These are phyloP conservation scores for Oreochromis mossambicus DNA, from an alignment of 2,797 vertebrate species.

Conservation along the genomic window DNA sequence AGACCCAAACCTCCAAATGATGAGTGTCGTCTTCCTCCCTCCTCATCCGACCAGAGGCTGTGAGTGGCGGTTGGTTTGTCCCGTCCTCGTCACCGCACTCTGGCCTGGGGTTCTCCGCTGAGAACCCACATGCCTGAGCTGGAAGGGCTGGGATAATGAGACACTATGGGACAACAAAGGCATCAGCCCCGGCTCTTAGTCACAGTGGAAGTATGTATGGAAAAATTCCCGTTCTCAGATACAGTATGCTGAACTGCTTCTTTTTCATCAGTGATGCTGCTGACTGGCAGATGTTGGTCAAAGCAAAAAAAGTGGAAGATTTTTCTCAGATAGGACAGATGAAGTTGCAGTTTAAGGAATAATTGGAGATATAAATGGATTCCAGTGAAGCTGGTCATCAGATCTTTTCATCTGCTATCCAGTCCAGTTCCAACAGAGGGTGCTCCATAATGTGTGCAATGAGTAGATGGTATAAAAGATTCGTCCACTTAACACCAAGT, in stretches of 20 bases:
- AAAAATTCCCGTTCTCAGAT: constrained; percentile 58
- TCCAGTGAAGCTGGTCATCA: background rate
- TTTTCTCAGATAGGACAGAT: constrained; percentile 1
- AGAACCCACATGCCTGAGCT: constrained; percentile 58
- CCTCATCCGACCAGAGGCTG: constrained; percentile 54
- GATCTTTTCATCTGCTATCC: background rate
- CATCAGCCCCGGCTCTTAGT: constrained; percentile 34
- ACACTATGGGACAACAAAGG: constrained; percentile 52
- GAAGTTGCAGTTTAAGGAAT: constrained; percentile 13
- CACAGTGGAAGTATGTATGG: constrained; percentile 37
- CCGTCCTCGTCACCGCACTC: constrained; percentile 54
- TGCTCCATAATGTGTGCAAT: background rate
- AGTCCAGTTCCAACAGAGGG: background rate
- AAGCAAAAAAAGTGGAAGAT: background rate
- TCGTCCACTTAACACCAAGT: background rate
- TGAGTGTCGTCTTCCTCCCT: constrained; percentile 59
- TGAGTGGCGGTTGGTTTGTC: constrained; percentile 56
- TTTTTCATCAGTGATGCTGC: constrained; percentile 24
- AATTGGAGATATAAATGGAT: constrained; percentile 27
- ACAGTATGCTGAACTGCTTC: constrained; percentile 19
- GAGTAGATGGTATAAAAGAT: background rate
- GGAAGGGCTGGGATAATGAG: constrained; percentile 54
- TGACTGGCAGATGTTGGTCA: constrained; percentile 44
- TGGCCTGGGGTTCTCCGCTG: constrained; percentile 67
- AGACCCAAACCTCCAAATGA: constrained; percentile 67